Base-by-base conservation (phyloP, 2,113 vertebrate species). In the Atherinomorus stipes region DNA sequence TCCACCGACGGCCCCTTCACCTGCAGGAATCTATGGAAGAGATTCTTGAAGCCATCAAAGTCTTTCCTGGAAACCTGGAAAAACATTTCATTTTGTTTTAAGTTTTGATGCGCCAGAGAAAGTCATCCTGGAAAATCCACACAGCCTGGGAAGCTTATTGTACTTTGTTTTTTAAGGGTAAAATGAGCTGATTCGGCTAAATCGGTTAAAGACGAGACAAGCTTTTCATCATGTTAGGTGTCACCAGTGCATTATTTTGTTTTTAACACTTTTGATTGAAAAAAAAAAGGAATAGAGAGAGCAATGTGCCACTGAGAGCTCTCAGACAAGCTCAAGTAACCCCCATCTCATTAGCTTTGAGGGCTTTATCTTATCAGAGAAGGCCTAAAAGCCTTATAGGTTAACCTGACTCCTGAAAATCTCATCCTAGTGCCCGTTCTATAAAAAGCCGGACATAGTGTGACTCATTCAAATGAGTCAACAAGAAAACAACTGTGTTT, bases 1-100 rank as follows among this genome's bases (percentile, higher is more conserved):
- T 99, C 97, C 40, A 99, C 95, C 49, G 97, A 98, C 21, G 98
- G 98, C 38, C 97, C 98, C 76, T 98, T 99, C 88, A 95, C 96
- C 94, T 98, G 96, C 69, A 99, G 94, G 64, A 99, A 99, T 93
- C 96, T 95, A 85, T 97, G 97, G 92, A 97, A 99, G 4, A 99
- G 93, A 68, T 95, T 96, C 92, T 94, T 96, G 93, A 99, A 99
- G 83, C 98, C 98, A 85, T 94, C 95, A 71, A 99, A 95, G 86
- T 99, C 96, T 80, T 98, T 99, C 88, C 91, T 95, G 75, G 95
- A 94, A 54, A 95, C 94, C 98, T 99, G 80, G 28, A 89, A 93
- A 11, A 81, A 21, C 4, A 47, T 6, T 25, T 61, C 23, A 37
- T 11, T 21, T 47, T 7, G 19, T 47, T 47, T 47, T 4, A 47